A percentile compares a stretch with the other conserved stretches of the same genome.
Conservation (phyloP, 2,113 vertebrate species). For the Vombatus ursinus region DNA sequence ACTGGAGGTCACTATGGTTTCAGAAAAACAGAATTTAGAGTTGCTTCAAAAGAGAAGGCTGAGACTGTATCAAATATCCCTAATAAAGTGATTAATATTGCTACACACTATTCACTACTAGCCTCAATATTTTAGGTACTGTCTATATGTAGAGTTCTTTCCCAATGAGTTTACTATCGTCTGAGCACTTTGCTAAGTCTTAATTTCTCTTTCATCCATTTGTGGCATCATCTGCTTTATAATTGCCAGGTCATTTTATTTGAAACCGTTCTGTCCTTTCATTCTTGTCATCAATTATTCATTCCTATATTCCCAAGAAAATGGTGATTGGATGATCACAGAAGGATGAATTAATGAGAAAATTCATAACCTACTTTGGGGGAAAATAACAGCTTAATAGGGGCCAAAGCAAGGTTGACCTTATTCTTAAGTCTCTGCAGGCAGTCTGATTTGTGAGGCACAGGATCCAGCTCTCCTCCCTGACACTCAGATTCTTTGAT, state of each 20-base stretch:
- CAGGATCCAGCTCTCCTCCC: neutral
- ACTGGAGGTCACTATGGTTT: slow-evolving; percentile 77
- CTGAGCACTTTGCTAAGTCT: slow-evolving; percentile 9
- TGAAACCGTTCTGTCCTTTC: neutral
- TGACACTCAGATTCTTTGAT: neutral
- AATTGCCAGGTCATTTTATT: neutral
- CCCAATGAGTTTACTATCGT: neutral
- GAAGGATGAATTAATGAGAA: neutral
- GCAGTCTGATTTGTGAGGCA: neutral
- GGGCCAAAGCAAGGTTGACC: neutral
- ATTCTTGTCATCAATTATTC: neutral
- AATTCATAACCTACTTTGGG: neutral
- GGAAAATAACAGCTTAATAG: neutral
- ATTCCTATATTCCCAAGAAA: neutral
- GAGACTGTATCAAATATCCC: slow-evolving; percentile 1
- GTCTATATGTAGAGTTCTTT: neutral
- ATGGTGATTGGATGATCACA: neutral
- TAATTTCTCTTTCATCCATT: neutral
- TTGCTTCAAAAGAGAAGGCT: neutral
- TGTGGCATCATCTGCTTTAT: neutral
- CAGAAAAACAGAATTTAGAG: slow-evolving; percentile 36
- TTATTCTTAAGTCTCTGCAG: neutral
- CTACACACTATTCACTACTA: neutral
- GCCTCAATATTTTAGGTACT: slow-evolving; percentile 6
- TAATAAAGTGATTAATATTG: slow-evolving; percentile 22